Conservation (phyloP, 2,888 invertebrate species). For the Limnephilus auricula region DNA sequence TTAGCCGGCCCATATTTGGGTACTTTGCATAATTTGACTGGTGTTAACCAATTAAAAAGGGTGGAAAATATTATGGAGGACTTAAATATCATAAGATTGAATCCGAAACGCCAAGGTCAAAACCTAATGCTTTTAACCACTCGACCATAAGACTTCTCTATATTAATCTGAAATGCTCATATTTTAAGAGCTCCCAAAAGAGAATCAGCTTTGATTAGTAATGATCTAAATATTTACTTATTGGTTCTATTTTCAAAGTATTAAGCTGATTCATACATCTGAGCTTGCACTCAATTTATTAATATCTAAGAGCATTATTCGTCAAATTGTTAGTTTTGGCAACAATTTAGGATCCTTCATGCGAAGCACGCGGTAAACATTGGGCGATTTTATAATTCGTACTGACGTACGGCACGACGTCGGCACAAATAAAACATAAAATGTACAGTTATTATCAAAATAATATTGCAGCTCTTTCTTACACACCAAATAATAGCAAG, state of each 20-base stretch:
- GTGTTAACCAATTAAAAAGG: neutral
- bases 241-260: neutral
- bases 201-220: neutral
- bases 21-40: neutral
- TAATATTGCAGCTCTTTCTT: too few species aligned
- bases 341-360: neutral
- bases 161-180: neutral
- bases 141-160: neutral
- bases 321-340: neutral
- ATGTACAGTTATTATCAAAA: too few species aligned
- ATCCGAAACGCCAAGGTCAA: too few species aligned
- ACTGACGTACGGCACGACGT: too few species aligned
- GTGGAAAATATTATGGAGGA: too few species aligned
- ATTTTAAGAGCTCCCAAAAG: neutral
- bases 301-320: neutral
- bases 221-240: neutral
- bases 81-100: too few species aligned
- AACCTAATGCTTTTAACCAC: too few species aligned
- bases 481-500: too few species aligned
- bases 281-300: neutral
- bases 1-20: neutral
- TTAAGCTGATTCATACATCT: neutral
- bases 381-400: too few species aligned
- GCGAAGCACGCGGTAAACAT: neutral
- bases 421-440: too few species aligned